Base-by-base conservation (phyloP, 2,888 invertebrate genomes). In the Sialis lutaria region DNA sequence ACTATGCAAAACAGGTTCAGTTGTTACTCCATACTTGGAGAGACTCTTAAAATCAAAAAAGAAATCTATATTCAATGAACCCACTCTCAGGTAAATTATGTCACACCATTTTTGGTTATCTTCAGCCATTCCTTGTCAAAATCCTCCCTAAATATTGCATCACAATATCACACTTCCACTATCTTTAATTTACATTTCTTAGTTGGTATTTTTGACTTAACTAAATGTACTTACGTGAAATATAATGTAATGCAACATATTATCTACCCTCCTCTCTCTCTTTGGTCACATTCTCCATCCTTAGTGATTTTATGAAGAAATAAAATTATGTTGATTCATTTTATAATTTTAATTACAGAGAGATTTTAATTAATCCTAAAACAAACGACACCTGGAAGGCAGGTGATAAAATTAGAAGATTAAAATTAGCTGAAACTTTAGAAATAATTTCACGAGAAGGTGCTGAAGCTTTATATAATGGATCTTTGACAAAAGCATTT, bases 1-100 rank as follows among this genome's bases (percentile, higher is more conserved):
- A 35, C 65, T 95, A 31, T 85, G 86, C 55, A 69, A 70, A 50
- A 67, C 70, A 6, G 93, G 93, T 0, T 77, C 82, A 52, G 60
- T 64, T 44, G 81, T 89, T 9, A 83, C 76, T 42, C 57, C 70
- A 42, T 82, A 81, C 60, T 68, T 82, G 57, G 77, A 70, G 6
- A 64, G 68, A 6, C 73, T 75, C 12, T 64, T 84, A 44, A 52
- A 53, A 5, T 52, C 58, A 0, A 69, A 70, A 56, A 65, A 72
- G 56, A 57, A 61, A 6, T 52, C 57, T 40, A 79, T 86, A 57
- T 61, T 67, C 47, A 65, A 64, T 0, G 75, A 77, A 53, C 74
- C 76, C 0, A 71, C 75, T 1, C 67, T 81, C 62, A 68, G 70
- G 63, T 77, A 59, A n/a, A n/a, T n/a, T n/a, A n/a, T n/a, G n/a